These are phyloP conservation scores for Vidua macroura DNA, from an alignment of 2,113 vertebrate genomes.

Conservation along the genomic window DNA sequence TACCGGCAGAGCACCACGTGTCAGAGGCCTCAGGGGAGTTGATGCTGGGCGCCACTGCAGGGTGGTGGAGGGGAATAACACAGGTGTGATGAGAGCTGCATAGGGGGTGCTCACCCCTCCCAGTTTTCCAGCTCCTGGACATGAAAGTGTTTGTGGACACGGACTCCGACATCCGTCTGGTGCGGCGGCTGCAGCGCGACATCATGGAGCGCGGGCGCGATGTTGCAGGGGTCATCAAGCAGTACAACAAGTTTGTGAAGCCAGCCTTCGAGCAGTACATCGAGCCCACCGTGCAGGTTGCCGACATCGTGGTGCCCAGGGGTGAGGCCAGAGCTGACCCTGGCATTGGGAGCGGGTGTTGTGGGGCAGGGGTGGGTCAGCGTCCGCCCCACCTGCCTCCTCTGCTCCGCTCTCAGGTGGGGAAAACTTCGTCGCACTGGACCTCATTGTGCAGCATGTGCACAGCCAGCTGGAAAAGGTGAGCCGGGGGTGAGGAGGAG, in stretches of 20 bases:
- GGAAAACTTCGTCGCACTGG: conserved; percentile 88
- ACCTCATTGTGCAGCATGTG: conserved; percentile 89
- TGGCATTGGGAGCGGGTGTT: fast-evolving
- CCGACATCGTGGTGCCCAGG: conserved; percentile 90
- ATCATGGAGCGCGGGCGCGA: conserved; percentile 84
- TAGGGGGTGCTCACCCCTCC: conserved; percentile 31
- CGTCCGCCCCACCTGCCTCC: fast-evolving
- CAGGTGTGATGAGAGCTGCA: not conserved
- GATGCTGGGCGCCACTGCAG: fast-evolving
- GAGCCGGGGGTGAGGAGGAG: not conserved
- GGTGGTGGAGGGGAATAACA: fast-evolving
- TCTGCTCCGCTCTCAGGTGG: conserved; percentile 71
- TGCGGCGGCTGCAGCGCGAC: conserved; percentile 87
- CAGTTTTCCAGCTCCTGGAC: conserved; percentile 81
- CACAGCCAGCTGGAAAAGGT: conserved; percentile 94
- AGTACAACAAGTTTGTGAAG: conserved; percentile 91
- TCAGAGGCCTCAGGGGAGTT: not conserved
- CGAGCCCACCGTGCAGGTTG: conserved; percentile 87
- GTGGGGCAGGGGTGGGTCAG: not conserved
- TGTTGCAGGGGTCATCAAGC: conserved; percentile 85
- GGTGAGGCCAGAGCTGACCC: conserved; percentile 63
- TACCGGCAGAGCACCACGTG: fast-evolving
- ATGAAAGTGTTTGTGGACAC: conserved; percentile 95
- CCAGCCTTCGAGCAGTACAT: conserved; percentile 91
- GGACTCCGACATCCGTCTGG: conserved; percentile 88